Evolutionary conservation across 2,888 invertebrate species (phyloP).

Genomic region (Priapulus caudatus): DNA sequence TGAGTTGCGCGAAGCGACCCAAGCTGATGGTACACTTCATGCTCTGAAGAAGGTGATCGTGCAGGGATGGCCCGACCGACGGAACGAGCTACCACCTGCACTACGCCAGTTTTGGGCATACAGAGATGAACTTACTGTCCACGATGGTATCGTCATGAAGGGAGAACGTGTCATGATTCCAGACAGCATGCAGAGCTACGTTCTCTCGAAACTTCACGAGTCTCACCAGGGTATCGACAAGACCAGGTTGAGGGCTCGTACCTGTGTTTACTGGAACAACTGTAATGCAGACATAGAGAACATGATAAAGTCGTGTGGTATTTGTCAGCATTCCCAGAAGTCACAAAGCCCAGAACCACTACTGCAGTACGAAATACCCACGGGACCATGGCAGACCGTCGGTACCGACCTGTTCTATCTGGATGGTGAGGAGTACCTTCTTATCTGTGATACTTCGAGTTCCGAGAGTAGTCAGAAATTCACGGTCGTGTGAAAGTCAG

Average conservation of each 20-base stretch:
- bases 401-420: no score
- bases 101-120: no score
- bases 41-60: neutral
- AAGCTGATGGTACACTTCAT: no score
- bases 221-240: constrained; percentile 3
- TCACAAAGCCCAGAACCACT: constrained; percentile 11
- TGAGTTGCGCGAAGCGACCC: neutral
- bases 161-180: constrained; percentile 1
- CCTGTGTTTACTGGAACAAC: neutral
- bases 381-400: constrained; percentile 13
- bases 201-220: constrained; percentile 4
- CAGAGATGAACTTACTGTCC: no score
- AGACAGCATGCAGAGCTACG: neutral
- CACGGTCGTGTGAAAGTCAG: no score
- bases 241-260: neutral
- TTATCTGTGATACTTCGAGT: no score
- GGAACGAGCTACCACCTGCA: no score
- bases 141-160: no score
- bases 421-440: no score
- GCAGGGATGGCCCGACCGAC: no score
- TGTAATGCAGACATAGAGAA: neutral
- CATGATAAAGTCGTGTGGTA: constrained; percentile 6
- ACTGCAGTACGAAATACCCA: constrained; percentile 9
- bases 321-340: constrained; percentile 10
- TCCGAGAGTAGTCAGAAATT: no score